Evolutionary conservation across 2,797 vertebrate species (phyloP).

Genomic region (Limosa lapponica): DNA sequence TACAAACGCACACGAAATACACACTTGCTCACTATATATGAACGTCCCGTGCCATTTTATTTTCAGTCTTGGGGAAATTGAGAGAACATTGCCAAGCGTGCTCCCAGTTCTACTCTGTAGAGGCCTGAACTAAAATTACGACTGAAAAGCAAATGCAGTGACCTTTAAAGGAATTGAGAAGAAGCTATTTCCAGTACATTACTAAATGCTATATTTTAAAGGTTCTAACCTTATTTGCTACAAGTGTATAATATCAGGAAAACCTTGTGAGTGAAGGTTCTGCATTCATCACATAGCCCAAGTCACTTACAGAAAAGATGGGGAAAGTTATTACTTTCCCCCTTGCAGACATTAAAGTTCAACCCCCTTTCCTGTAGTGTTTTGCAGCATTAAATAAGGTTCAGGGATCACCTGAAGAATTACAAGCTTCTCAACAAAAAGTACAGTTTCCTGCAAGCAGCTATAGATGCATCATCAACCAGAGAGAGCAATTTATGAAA

Average conservation of each 20-base stretch:
- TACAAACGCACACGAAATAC: neutral
- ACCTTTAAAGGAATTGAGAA: conserved; percentile 84
- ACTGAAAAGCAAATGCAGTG: conserved; percentile 80
- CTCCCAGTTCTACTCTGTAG: conserved; percentile 63
- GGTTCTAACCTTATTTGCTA: conserved; percentile 86
- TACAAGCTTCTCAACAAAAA: conserved; percentile 72
- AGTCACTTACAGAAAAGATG: conserved; percentile 74
- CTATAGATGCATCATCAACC: conserved; percentile 1
- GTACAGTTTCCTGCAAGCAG: conserved; percentile 59
- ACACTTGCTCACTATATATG: neutral
- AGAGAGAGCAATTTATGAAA: conserved; percentile 41
- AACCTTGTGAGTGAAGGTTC: conserved; percentile 75
- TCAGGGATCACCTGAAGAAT: conserved; percentile 74
- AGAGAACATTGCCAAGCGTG: conserved; percentile 52
- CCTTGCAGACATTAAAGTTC: conserved; percentile 79
- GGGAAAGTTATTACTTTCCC: conserved; percentile 80
- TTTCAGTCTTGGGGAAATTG: conserved; percentile 60
- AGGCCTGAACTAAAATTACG: conserved; percentile 72
- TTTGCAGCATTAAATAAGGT: conserved; percentile 78
- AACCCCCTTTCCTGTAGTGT: conserved; percentile 66
- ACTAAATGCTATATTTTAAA: conserved; percentile 85
- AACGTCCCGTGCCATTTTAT: conserved; percentile 58
- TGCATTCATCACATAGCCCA: conserved; percentile 73
- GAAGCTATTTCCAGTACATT: conserved; percentile 79
- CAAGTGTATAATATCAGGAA: conserved; percentile 80